A percentile compares a stretch with the other conserved stretches of the same genome.
Conservation (phyloP, 2,797 vertebrate species). For the Danio kyathit region DNA sequence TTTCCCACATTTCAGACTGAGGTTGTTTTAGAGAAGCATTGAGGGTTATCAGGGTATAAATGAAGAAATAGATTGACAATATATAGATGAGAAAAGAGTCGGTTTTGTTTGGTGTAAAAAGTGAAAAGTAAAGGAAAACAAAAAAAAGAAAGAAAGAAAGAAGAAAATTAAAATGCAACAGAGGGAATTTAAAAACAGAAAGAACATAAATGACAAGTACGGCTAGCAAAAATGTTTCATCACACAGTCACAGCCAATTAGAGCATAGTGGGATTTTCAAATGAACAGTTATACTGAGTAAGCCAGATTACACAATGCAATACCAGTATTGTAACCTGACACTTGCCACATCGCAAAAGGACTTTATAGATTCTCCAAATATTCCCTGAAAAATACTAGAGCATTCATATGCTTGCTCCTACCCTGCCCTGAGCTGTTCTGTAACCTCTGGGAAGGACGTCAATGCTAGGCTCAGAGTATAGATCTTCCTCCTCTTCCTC, state of each 20-base stretch:
- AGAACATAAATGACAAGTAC: conserved; percentile 44
- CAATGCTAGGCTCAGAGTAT: conserved; percentile 78
- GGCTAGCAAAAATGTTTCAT: not conserved
- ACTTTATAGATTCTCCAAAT: not conserved
- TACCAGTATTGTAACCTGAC: not conserved
- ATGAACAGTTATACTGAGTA: not conserved
- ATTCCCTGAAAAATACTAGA: not conserved
- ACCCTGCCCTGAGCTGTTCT: conserved; percentile 72
- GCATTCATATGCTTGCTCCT: conserved; percentile 58
- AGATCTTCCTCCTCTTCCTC: conserved; percentile 95
- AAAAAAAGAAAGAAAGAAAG: conserved; percentile 51
- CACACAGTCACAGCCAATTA: not conserved
- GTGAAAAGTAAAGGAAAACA: conserved; percentile 46
- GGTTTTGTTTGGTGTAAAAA: conserved; percentile 66
- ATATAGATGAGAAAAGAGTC: conserved; percentile 16
- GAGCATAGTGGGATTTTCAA: not conserved
- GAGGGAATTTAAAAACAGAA: conserved; percentile 51
- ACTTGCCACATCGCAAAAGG: not conserved
- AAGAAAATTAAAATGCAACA: conserved; percentile 59
- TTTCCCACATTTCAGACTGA: conserved; percentile 82
- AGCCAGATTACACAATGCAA: not conserved
- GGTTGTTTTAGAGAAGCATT: conserved; percentile 12
- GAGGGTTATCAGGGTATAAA: not conserved
- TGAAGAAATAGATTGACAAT: conserved; percentile 28
- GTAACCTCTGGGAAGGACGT: conserved; percentile 72